Conservation (phyloP, 2,113 vertebrate genomes). For the Istiophorus platypterus region DNA sequence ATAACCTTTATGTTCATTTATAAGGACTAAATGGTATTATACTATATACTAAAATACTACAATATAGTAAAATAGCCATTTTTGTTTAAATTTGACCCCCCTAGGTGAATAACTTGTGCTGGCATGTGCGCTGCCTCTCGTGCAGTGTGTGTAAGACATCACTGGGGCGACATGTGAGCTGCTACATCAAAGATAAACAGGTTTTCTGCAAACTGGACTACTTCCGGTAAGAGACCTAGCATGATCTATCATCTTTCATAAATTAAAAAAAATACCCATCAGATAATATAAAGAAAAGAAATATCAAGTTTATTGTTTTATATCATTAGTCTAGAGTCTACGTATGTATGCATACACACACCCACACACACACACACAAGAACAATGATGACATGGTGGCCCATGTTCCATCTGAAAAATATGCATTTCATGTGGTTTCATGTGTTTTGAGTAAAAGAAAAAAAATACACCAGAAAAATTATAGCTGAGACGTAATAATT, state of each 20-base stretch:
- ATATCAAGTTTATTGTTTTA: not conserved
- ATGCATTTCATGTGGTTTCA: not conserved
- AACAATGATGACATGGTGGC: not conserved
- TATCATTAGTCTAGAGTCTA: too few species aligned
- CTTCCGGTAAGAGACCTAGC: conserved; percentile 88
- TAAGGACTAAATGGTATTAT: too few species aligned
- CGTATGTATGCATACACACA: too few species aligned
- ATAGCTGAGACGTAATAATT: too few species aligned
- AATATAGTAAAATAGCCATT: too few species aligned
- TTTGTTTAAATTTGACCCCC: too few species aligned
- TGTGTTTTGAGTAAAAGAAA: not conserved
- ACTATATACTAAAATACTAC: too few species aligned
- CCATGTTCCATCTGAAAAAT: not conserved
- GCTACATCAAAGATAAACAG: conserved; percentile 97
- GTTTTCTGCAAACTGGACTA: conserved; percentile 99
- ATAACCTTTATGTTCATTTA: too few species aligned
- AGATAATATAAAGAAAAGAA: not conserved
- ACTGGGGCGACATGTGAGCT: conserved; percentile 95
- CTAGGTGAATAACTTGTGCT: conserved; percentile 96
- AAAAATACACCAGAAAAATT: not conserved
- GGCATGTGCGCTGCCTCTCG: conserved; percentile 96
- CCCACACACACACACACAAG: too few species aligned
- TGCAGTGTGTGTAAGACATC: conserved; percentile 96
- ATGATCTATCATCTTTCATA: too few species aligned
- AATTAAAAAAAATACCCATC: not conserved